phyloP scores from a whole-genome alignment of 2,113 vertebrate genomes.

The Perognathus longimembris region DNA sequence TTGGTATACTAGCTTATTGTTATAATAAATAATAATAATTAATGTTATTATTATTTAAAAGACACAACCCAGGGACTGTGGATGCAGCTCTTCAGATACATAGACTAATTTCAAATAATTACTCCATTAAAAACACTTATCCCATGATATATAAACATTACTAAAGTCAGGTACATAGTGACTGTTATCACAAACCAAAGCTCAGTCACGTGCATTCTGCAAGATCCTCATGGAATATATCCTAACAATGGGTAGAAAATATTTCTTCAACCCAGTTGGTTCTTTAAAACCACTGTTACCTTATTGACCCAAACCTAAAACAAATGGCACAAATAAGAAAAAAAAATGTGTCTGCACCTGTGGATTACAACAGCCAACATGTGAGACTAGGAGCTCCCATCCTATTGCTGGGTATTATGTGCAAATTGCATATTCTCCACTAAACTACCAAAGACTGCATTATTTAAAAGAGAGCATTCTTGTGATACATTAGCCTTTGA shows the following conservation, averaged over 20 bases:
- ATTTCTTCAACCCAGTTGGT: neutral
- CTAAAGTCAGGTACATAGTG: neutral
- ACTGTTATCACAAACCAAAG: neutral
- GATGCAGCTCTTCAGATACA: neutral
- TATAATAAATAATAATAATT: too few species aligned
- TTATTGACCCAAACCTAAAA: neutral
- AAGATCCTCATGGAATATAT: neutral
- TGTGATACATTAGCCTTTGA: neutral
- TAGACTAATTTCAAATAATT: neutral
- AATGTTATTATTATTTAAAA: neutral
- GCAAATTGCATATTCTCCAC: neutral
- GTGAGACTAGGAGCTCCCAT: neutral
- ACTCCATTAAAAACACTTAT: neutral
- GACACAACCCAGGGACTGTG: too few species aligned
- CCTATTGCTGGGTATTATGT: neutral
- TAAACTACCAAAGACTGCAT: neutral
- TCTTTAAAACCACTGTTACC: neutral
- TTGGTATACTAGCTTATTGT: too few species aligned
- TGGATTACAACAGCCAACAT: neutral
- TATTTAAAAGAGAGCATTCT: slow-evolving; percentile 21
- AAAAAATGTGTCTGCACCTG: neutral
- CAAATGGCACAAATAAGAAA: neutral
- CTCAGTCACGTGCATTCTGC: neutral
- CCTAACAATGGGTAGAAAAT: neutral
- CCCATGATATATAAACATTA: neutral